Base-by-base conservation (phyloP, 2,888 invertebrate genomes). In the Magallana nippona region DNA sequence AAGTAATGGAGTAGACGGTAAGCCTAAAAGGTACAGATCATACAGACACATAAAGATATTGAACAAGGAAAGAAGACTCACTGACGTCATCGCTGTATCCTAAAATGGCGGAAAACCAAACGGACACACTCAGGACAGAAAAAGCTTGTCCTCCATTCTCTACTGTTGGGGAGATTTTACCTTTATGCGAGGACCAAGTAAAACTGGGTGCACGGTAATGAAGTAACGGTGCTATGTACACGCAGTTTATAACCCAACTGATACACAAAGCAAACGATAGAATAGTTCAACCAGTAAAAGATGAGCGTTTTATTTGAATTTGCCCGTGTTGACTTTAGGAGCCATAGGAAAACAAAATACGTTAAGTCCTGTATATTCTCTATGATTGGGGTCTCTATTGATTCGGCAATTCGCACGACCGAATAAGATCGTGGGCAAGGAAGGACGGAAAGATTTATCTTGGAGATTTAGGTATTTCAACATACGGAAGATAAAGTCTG, bases 251-350 rank as follows among this genome's bases (percentile, higher is more conserved):
- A 71, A 27, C 82, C 63, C 71, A 82, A 78, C 80, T 82, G 79
- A 82, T 80, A 82, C 84, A 86, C 88, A 86, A 85, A 88, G 87
- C 88, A 89, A 89, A 89, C 88, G 82, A 78, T 81, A 56, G 78
- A 83, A 57, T 82, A 86, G 87, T 85, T 82, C 79, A 88, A 85
- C 90, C 89, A 89, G 89, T 90, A 88, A 89, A 90, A 89, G 89
- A 88, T 88, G 87, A 89, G 88, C 87, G 84, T 89, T 90, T 89
- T 91, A 89, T 90, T 91, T 91, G 89, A 89, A 88, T 89, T 89
- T 88, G 88, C 86, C 86, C 62, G 56, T 89, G 90, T 90, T 89
- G 88, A 90, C 90, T 89, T 87, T 88, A 86, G 87, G 83, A 87
- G 88, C 88, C 88, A 82, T 86, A 88, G 87, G 89, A 90, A 90